Evolutionary conservation across 1,140 invertebrate genomes (phyloP).

Genomic region (Panagrolaimus sp.): DNA sequence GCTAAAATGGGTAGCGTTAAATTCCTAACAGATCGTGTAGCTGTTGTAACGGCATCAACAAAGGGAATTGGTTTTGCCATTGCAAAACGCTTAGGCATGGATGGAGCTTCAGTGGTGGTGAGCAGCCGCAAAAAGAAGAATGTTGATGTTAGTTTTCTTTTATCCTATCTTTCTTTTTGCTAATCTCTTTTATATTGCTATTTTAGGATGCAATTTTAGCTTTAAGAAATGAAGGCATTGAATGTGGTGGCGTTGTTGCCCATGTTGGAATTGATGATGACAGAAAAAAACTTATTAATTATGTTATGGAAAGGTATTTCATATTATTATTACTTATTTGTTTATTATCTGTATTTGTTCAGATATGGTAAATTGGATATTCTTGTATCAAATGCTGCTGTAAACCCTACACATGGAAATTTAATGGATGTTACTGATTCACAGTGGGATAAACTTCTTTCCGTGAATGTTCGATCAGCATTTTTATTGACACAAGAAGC

Average conservation of each 20-base stretch:
- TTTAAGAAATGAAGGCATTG: slow-evolving; percentile 64
- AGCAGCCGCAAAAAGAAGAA: slow-evolving; percentile 70
- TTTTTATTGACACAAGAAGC: slow-evolving; percentile 81
- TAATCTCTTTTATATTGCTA: neutral
- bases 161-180: slow-evolving; percentile 1
- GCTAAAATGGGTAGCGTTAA: slow-evolving; percentile 28
- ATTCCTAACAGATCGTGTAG: slow-evolving; percentile 50
- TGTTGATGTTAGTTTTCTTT: slow-evolving; percentile 40
- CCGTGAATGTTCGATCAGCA: slow-evolving; percentile 63
- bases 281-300: slow-evolving; percentile 71
- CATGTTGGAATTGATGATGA: slow-evolving; percentile 78
- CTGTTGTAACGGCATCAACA: slow-evolving; percentile 52
- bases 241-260: slow-evolving; percentile 70
- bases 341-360: slow-evolving; percentile 11
- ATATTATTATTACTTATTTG: neutral
- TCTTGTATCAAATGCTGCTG: slow-evolving; percentile 80
- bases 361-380: slow-evolving; percentile 78
- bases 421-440: slow-evolving; percentile 68
- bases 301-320: slow-evolving; percentile 44
- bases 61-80: slow-evolving; percentile 81
- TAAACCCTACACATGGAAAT: slow-evolving; percentile 75
- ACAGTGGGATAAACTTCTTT: slow-evolving; percentile 71
- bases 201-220: slow-evolving; percentile 60
- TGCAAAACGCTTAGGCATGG: slow-evolving; percentile 75
- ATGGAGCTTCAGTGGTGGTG: slow-evolving; percentile 84